These are phyloP conservation scores for Mus pahari DNA, from an alignment of 2,113 vertebrate genomes.

Conservation along the genomic window DNA sequence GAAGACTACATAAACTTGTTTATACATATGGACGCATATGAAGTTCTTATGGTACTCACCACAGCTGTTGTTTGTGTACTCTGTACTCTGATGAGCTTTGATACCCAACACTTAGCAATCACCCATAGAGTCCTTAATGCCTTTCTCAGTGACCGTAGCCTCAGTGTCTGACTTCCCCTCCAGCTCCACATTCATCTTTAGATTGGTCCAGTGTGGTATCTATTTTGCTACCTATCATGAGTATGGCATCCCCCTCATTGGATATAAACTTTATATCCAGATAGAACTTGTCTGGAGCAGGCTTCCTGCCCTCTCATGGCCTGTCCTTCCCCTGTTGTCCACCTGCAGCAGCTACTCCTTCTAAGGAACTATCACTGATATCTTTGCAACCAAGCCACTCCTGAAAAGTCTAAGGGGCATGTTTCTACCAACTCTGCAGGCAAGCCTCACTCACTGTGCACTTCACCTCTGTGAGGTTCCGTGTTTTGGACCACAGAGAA, in stretches of 20 bases:
- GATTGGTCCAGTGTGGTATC: not conserved
- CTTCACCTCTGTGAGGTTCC: not conserved
- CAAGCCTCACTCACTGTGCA: not conserved
- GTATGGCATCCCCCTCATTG: not conserved
- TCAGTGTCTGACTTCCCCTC: not conserved
- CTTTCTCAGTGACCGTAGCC: not conserved
- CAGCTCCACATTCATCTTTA: not conserved
- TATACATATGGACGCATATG: not conserved
- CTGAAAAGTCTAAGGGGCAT: not conserved
- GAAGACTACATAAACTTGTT: not conserved
- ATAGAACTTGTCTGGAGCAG: not conserved
- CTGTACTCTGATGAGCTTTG: not conserved
- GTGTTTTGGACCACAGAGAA: too few species aligned
- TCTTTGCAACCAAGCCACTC: not conserved
- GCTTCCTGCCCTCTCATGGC: not conserved
- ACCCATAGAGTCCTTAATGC: not conserved
- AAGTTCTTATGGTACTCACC: not conserved
- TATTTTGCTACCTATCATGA: not conserved
- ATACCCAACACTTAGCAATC: not conserved
- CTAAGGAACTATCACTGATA: not conserved
- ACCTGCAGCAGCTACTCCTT: not conserved
- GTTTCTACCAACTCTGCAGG: not conserved
- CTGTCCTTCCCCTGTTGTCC: not conserved
- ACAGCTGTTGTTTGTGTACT: not conserved
- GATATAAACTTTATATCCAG: not conserved